Conservation (phyloP, 2,888 invertebrate species). For the Carterocephalus palaemon region DNA sequence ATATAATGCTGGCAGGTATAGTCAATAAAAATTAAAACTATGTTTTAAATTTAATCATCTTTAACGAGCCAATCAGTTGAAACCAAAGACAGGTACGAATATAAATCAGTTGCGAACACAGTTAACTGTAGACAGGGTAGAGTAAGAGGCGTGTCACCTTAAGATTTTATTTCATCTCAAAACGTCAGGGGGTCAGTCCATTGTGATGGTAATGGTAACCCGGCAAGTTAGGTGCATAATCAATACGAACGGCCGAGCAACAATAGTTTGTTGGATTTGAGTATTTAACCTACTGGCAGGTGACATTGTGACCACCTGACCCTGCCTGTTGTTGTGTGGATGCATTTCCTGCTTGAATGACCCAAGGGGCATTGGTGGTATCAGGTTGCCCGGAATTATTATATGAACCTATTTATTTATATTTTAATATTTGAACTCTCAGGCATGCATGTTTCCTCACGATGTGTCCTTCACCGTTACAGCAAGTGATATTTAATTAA, state of each 20-base stretch:
- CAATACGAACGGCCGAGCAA: conserved; percentile 44
- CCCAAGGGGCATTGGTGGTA: conserved; percentile 31
- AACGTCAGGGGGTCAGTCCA: conserved; percentile 51
- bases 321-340: conserved; percentile 16
- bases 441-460: too few species aligned
- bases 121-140: conserved; percentile 36
- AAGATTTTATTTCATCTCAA: conserved; percentile 46
- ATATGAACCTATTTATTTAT: too few species aligned
- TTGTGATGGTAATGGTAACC: conserved; percentile 58
- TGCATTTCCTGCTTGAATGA: conserved; percentile 25
- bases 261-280: conserved; percentile 52
- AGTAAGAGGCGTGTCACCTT: conserved; percentile 47
- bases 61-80: conserved; percentile 8
- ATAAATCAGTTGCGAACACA: conserved; percentile 48
- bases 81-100: conserved; percentile 34
- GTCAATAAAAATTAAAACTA: not conserved
- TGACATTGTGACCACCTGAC: conserved; percentile 49
- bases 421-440: too few species aligned
- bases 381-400: conserved; percentile 21
- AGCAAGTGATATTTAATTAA: too few species aligned
- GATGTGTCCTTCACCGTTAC: too few species aligned
- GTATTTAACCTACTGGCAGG: conserved; percentile 66
- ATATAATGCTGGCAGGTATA: too few species aligned
- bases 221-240: conserved; percentile 49
- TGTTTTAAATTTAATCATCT: not conserved